Base-by-base conservation (phyloP, 30 jellyfish, hydroid and myxozoan genomes). In the Pelagia noctiluca region DNA sequence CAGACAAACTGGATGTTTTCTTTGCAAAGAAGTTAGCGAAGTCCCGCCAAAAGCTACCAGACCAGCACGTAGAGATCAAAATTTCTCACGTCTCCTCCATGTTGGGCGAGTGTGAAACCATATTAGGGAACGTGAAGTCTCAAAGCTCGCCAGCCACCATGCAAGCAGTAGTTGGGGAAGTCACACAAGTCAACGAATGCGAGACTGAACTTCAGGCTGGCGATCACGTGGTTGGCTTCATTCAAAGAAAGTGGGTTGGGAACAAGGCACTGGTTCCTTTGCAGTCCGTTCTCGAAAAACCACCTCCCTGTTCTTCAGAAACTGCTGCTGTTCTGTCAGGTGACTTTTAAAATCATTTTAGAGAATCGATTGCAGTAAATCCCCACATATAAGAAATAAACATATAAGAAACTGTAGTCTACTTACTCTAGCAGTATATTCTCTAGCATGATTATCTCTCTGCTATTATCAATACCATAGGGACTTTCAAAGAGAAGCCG, bases 171-270 rank as follows among this genome's bases (percentile, higher is more conserved):
- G 71, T 31, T 72, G 84, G 84, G 1, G 2, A 25, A 28, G 22
- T 72, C 8, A 5, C 34, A 32, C 19, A 18, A 5, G 33, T 72
- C 38, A 54, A 29, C 23, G 67, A 47, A 46, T 50, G 52, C 2
- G 71, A 11, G 5, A 12, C 71, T 7, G 50, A 72, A n/a, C 30
- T 72, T 46, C 48, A 46, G 1, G 26, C 32, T 3, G 71, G 71
- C 18, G 84, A 72, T 8, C 53, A 72, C 48, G 84, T 72, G 50
- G 16, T 72, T 42, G 84, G 67, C 28, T 23, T 72, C 10, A 21
- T 36, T 30, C 48, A 13, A 2, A 35, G 46, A 2, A 70, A 70
- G 28, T 70, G 82, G 82, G 34, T 70, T 19, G 46, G 46, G 25
- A 25, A 28, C 16, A 24, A 0, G 10, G 2, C 46, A 18, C 35